These are phyloP conservation scores for Pedetes capensis DNA, from an alignment of 2,113 vertebrate species.

Conservation along the genomic window DNA sequence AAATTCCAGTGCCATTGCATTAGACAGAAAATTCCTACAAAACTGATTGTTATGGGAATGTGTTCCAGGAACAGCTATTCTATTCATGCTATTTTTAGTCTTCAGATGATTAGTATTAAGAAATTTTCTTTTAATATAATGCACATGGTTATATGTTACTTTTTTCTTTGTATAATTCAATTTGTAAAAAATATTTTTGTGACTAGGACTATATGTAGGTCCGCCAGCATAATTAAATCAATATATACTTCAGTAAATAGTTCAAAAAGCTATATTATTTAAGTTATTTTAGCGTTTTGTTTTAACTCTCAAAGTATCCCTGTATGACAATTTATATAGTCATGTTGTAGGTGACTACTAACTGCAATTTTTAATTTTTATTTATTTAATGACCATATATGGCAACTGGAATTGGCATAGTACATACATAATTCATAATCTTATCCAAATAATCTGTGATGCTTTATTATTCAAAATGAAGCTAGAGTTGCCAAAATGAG, in stretches of 20 bases:
- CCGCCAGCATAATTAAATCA: not conserved
- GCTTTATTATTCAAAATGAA: not conserved
- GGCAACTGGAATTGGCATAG: not conserved
- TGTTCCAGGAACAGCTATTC: not conserved
- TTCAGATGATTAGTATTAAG: not conserved
- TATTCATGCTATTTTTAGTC: not conserved
- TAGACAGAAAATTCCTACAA: not conserved
- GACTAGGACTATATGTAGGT: not conserved
- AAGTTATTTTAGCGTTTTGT: conserved; percentile 6
- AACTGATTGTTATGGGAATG: not conserved
- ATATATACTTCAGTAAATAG: not conserved
- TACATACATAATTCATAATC: not conserved
- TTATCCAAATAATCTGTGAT: not conserved
- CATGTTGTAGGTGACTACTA: not conserved
- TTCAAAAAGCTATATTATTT: not conserved
- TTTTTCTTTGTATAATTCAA: not conserved
- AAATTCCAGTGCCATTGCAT: not conserved
- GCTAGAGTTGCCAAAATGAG: not conserved
- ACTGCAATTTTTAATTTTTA: not conserved
- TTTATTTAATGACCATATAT: not conserved
- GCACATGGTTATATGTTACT: not conserved
- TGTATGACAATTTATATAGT: not conserved
- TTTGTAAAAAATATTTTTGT: not conserved
- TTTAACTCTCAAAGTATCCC: not conserved
- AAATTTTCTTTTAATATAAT: conserved; percentile 2